Conservation (phyloP, 2,797 vertebrate genomes). For the Fundulus diaphanus region DNA sequence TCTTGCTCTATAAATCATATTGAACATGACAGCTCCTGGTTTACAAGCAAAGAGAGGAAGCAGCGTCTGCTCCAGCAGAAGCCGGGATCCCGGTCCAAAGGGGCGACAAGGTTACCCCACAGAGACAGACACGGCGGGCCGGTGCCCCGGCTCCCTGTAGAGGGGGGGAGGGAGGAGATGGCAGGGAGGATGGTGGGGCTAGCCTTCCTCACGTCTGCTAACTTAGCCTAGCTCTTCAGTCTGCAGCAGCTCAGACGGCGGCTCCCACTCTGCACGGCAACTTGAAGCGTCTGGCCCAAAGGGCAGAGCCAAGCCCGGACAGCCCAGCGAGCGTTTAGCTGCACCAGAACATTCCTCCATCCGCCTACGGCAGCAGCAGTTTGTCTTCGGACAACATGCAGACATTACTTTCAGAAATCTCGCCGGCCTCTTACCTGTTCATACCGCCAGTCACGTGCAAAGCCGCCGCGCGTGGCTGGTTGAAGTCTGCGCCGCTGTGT, state of each 20-base stretch:
- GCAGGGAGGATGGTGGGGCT: constrained; percentile 22
- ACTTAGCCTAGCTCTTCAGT: constrained; percentile 63
- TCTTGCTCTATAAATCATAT: constrained; percentile 39
- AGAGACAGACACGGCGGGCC: background rate
- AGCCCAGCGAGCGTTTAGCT: constrained; percentile 39
- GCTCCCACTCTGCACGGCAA: constrained; percentile 63
- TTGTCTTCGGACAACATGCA: constrained; percentile 16
- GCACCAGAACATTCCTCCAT: constrained; percentile 35
- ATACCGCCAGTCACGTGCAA: constrained; percentile 44
- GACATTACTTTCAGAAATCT: constrained; percentile 7
- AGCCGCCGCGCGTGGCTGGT: constrained; percentile 40
- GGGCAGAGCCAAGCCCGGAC: constrained; percentile 45
- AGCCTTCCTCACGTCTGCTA: constrained; percentile 45
- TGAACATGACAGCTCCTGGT: constrained; percentile 26
- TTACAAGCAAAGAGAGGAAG: background rate
- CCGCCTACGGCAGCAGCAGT: constrained; percentile 24
- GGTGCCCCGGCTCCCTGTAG: background rate
- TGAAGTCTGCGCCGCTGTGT: constrained; percentile 54
- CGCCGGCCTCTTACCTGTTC: constrained; percentile 61
- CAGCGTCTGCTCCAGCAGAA: background rate
- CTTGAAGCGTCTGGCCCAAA: constrained; percentile 61
- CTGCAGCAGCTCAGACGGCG: constrained; percentile 64
- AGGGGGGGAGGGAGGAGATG: constrained; percentile 38
- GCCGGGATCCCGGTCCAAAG: background rate
- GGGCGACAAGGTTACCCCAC: background rate